Percentiles rank a stretch among this genome's conserved stretches.
These are phyloP conservation scores for Numenius phaeopus DNA, from an alignment of 2,797 vertebrate species.

Conservation along the genomic window DNA sequence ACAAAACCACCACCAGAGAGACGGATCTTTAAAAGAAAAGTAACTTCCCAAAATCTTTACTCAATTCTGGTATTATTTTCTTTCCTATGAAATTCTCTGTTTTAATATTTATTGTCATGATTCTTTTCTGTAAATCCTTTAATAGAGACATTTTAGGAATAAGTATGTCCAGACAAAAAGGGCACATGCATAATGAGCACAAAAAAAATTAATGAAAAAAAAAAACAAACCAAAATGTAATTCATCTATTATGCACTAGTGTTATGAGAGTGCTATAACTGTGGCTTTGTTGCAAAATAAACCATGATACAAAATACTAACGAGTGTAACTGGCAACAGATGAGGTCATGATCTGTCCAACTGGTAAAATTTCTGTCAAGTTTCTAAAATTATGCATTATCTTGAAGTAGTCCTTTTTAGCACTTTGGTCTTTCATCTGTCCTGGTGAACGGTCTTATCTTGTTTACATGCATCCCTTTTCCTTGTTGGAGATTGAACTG, in stretches of 20 bases:
- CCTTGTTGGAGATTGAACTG: not conserved
- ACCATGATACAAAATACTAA: not conserved
- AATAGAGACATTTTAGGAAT: not conserved
- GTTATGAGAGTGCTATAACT: not conserved
- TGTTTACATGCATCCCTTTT: not conserved
- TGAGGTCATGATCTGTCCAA: not conserved
- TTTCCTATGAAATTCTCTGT: not conserved
- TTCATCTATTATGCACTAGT: not conserved
- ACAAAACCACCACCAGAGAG: not conserved
- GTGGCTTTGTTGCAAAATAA: not conserved
- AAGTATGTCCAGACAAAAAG: not conserved
- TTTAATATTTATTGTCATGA: not conserved
- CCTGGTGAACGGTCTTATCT: not conserved
- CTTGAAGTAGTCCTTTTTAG: not conserved
- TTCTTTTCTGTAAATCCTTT: not conserved
- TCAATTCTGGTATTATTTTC: not conserved
- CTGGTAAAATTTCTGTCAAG: not conserved
- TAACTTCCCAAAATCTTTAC: not conserved
- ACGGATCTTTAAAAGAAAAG: not conserved
- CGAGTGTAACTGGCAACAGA: not conserved
- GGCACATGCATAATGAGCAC: not conserved
- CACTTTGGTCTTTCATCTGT: not conserved
- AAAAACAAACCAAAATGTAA: rapidly evolving
- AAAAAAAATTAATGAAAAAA: not conserved
- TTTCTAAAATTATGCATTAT: not conserved